Evolutionary conservation across 2,113 vertebrate genomes (phyloP).

Genomic region (Sinosuthora webbiana): DNA sequence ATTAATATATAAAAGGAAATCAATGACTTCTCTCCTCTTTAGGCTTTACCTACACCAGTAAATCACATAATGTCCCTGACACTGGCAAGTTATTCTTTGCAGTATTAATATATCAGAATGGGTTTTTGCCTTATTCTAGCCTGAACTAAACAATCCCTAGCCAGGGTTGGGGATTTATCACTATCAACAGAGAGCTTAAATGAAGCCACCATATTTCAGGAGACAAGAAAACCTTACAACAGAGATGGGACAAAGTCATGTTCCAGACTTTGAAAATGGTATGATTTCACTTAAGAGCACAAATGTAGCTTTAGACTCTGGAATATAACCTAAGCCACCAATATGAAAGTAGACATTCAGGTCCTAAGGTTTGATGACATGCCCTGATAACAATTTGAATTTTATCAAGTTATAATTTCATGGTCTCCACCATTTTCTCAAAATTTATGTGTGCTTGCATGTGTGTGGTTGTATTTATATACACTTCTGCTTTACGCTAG

Average conservation of each 20-base stretch:
- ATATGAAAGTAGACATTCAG: neutral
- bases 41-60: neutral
- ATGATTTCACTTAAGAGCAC: neutral
- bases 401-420: neutral
- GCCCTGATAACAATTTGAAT: neutral
- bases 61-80: neutral
- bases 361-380: neutral
- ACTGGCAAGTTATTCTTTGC: neutral
- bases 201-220: accelerated
- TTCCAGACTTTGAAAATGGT: neutral
- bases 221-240: neutral
- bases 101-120: neutral
- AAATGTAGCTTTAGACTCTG: neutral
- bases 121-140: accelerated
- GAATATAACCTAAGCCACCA: neutral
- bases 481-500: neutral
- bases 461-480: neutral
- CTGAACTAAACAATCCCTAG: neutral
- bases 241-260: neutral
- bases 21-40: neutral
- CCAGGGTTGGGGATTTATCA: neutral
- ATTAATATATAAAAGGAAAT: neutral
- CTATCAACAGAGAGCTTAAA: neutral
- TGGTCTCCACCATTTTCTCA: neutral
- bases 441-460: neutral